Evolutionary conservation across 2,888 invertebrate species (phyloP).

Genomic region (Andricus curvator): DNA sequence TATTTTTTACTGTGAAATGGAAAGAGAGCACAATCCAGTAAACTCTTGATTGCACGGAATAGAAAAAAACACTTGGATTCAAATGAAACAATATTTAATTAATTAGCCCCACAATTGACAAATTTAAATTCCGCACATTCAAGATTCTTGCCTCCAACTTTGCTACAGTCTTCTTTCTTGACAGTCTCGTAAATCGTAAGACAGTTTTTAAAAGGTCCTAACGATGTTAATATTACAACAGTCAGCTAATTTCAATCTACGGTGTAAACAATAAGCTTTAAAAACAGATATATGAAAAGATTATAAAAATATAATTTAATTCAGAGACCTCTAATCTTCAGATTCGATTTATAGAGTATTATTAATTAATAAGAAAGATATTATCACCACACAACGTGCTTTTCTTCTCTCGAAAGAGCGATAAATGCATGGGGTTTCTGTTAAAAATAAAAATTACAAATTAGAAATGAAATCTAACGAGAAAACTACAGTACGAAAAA

Average conservation of each 20-base stretch:
- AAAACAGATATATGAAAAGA: conserved; percentile 22
- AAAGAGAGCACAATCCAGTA: background rate
- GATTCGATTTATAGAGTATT: conserved; percentile 16
- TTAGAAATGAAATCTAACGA: conserved; percentile 13
- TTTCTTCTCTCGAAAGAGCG: conserved; percentile 14
- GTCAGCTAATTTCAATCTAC: conserved; percentile 5
- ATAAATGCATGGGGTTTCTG: conserved; percentile 1
- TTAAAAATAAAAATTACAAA: background rate
- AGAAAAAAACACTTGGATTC: background rate
- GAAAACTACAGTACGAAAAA: background rate
- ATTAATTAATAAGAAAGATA: conserved; percentile 17
- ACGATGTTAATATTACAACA: conserved; percentile 11
- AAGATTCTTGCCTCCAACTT: conserved; percentile 23
- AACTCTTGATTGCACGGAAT: background rate
- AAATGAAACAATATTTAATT: conserved; percentile 2
- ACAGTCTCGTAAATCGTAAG: background rate
- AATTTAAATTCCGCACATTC: background rate
- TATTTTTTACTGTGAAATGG: background rate
- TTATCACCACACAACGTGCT: conserved; percentile 29
- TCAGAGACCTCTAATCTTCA: conserved; percentile 23
- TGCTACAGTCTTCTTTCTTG: background rate
- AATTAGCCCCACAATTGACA: conserved; percentile 29
- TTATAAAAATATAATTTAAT: conserved; percentile 39
- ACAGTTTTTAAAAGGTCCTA: background rate
- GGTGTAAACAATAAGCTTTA: conserved; percentile 16